These are phyloP conservation scores for Coptodon bakossiorum DNA, from an alignment of 2,113 vertebrate genomes.

Conservation along the genomic window DNA sequence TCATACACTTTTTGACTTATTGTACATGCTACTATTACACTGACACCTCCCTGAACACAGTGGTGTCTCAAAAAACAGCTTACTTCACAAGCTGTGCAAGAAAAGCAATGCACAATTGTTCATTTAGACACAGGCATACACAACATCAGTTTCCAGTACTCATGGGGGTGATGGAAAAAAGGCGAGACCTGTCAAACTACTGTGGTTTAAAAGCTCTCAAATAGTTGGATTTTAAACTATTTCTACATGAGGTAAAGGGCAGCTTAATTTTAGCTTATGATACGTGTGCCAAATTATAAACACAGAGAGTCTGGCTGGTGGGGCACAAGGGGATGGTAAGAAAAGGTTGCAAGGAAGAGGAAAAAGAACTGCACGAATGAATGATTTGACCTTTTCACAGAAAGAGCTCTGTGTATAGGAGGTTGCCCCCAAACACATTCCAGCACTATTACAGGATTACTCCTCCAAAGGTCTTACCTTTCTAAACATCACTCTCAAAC, in stretches of 20 bases:
- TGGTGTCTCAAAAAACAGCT: conserved; percentile 40
- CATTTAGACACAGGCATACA: conserved; percentile 43
- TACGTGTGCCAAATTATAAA: conserved; percentile 68
- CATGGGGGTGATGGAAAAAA: conserved; percentile 58
- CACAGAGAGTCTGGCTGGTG: conserved; percentile 57
- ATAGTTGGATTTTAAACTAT: conserved; percentile 63
- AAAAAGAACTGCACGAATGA: conserved; percentile 65
- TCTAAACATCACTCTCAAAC: conserved; percentile 13
- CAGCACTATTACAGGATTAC: conserved; percentile 23
- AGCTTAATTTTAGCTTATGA: conserved; percentile 66
- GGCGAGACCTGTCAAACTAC: conserved; percentile 66
- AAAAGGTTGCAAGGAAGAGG: conserved; percentile 62
- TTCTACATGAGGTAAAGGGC: conserved; percentile 66
- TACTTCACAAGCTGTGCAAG: conserved; percentile 58
- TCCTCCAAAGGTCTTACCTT: conserved; percentile 39
- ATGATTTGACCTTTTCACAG: conserved; percentile 74
- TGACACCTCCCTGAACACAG: conserved; percentile 47
- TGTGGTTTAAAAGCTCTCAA: conserved; percentile 60
- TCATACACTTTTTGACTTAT: conserved; percentile 31
- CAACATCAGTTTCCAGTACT: conserved; percentile 53
- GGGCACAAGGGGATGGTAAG: conserved; percentile 55
- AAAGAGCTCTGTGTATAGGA: conserved; percentile 66
- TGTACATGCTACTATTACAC: conserved; percentile 30
- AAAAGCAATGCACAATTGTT: conserved; percentile 44
- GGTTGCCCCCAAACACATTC: conserved; percentile 65